Percentiles rank a stretch among this genome's conserved stretches.
Evolutionary conservation across 1,140 invertebrate genomes (phyloP).

Genomic region (Scaptomyza pallida): DNA sequence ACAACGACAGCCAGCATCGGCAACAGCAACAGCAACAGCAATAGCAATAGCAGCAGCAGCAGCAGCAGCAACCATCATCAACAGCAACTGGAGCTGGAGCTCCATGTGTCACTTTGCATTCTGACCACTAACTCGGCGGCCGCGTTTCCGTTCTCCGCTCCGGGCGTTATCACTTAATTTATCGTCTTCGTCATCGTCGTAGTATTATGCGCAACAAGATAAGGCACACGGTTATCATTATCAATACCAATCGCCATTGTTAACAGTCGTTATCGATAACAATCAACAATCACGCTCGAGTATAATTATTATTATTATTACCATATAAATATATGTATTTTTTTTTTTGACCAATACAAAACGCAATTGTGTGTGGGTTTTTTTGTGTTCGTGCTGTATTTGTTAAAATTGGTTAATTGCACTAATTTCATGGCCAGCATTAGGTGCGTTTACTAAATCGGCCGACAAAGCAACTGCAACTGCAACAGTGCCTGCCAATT

Average conservation of each 20-base stretch:
- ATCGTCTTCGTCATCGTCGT: background rate
- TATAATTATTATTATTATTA: slow-evolving; percentile 7
- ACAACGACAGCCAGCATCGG: background rate
- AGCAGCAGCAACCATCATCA: slow-evolving; percentile 28
- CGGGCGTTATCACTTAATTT: slow-evolving; percentile 13
- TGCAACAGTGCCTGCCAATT: slow-evolving; percentile 4
- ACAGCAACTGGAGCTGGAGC: slow-evolving; percentile 48
- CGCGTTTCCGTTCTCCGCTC: slow-evolving; percentile 73
- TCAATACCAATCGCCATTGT: background rate
- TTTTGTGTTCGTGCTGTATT: slow-evolving; percentile 35
- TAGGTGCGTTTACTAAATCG: slow-evolving; percentile 13
- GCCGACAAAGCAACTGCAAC: slow-evolving; percentile 12
- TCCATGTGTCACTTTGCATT: slow-evolving; percentile 83
- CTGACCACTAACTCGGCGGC: slow-evolving; percentile 83
- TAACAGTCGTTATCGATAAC: background rate
- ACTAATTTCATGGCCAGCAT: slow-evolving; percentile 1
- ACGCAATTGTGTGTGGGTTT: slow-evolving; percentile 40
- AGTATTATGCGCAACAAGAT: slow-evolving; percentile 15
- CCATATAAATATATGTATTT: no score
- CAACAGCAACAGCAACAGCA: slow-evolving; percentile 23
- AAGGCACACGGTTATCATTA: background rate
- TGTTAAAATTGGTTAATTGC: slow-evolving; percentile 11
- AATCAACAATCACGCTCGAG: background rate
- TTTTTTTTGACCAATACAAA: slow-evolving; percentile 15
- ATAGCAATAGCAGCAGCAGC: slow-evolving; percentile 25